phyloP scores from a whole-genome alignment of 2,888 invertebrate species.

The Lysandra coridon region DNA sequence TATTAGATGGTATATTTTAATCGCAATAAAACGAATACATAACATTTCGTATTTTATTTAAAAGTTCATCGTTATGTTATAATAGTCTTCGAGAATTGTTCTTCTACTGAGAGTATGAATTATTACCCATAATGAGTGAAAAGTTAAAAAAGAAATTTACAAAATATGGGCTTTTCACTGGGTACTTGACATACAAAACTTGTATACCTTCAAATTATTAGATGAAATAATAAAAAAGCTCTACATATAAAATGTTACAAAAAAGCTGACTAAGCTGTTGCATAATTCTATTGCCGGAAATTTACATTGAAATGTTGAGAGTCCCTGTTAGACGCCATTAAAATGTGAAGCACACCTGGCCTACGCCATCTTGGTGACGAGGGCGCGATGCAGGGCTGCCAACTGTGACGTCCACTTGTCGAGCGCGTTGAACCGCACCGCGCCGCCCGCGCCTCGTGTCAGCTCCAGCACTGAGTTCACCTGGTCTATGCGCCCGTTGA shows the following conservation, averaged over 20 bases:
- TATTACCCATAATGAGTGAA: not conserved
- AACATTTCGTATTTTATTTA: conserved; percentile 28
- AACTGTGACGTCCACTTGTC: conserved; percentile 98
- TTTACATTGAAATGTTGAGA: not conserved
- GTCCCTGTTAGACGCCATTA: not conserved
- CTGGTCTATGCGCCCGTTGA: conserved; percentile 94
- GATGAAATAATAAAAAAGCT: not conserved
- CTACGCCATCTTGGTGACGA: conserved; percentile 95
- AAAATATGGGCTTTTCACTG: conserved; percentile 5
- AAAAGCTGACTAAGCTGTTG: not conserved
- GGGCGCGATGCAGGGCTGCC: conserved; percentile 91
- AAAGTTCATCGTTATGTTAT: conserved; percentile 1
- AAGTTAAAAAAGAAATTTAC: conserved; percentile 16
- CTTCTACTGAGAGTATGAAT: not conserved
- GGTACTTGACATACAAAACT: not conserved
- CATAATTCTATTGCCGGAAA: not conserved
- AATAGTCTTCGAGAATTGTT: not conserved
- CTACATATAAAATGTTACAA: conserved; percentile 13
- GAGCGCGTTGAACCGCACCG: conserved; percentile 93
- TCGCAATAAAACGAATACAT: conserved; percentile 26
- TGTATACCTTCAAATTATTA: not conserved
- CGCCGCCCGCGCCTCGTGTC: conserved; percentile 87
- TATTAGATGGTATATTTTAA: conserved; percentile 34
- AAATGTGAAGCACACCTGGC: not conserved
- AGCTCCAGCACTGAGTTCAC: conserved; percentile 96